Evolutionary conservation across 1,140 invertebrate genomes (phyloP), one percentile per base, ranked within the genome.

Genomic region (Bombus fervidus): DNA sequence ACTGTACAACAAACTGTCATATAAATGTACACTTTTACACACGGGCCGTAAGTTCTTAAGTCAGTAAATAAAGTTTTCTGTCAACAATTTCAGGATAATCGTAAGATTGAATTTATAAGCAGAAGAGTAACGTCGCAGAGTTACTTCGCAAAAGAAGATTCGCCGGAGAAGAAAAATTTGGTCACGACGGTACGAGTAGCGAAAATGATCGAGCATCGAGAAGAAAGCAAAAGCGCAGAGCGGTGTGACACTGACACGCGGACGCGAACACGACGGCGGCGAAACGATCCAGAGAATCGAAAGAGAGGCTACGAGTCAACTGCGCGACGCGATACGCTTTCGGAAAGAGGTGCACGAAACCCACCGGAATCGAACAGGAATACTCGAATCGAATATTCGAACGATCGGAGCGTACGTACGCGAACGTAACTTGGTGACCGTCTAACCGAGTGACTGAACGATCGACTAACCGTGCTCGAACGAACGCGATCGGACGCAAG

Each of bases 341-440:
- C 2, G 31, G 31, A 37, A 34, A 25, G 5, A 34, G 72, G 28
- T 8, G 41, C 72, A 6, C 73, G 18, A 28, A 57, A 57, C 31
- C 34, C 47, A 57, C 31, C 57, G 57, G 0, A 41, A 62, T 77
- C 34, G 53, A 31, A 12, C 5, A 31, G 12, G 41, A 59, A 59
- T 25, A 39, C 47, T 37, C 15, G 34, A 69, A 69, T 10, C 28
- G n/a, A 59, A 39, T 59, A 39, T 28, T 28, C 57, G 34, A 77
- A 76, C 25, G 37, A 72, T 8, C 1, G 4, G 82, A 71, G 69
- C 90, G 88, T 62, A 22, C 83, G 86, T 85, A 87, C 79, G 81
- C 88, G 86, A 88, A 86, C 87, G 85, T 91, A 83, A 89, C 91
- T 91, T 84, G 83, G 72, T 89, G 81, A 90, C 78, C 90, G 85